Evolutionary conservation across 2,797 vertebrate genomes (phyloP), one percentile per base, ranked within the genome.

Genomic region (Heterohyrax brucei): DNA sequence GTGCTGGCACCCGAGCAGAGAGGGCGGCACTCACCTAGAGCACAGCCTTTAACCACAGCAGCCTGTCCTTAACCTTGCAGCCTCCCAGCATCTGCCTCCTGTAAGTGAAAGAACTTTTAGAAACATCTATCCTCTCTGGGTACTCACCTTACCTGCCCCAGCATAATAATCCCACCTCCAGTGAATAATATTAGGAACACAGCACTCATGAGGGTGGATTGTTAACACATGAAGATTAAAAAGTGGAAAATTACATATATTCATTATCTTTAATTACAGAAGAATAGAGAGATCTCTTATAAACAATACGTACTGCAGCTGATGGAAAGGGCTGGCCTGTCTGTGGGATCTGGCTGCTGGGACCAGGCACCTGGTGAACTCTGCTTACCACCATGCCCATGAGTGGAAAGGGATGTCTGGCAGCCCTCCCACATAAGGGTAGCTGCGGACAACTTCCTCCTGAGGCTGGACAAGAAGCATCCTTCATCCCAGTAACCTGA

Each of bases 281-380:
- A 84, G 77, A 84, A 88, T 89, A 80, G 87, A 94, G 50, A 39
- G 16, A 22, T 76, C 9, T 7, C 46, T 90, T 89, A 83, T 59
- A 88, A 88, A 88, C 2, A 64, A 86, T 86, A 75, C 39, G 59
- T 24, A 21, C 10, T 75, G 5, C 18, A 92, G 59, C 66, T 73
- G 72, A 86, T 28, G n/a, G 59, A 7, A 72, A 66, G 61, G 28
- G 48, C 39, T 83, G 46, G 53, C 56, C 81, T 76, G 10, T 24
- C 66, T 22, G 0, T 8, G n/a, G 44, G 30, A 7, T 44, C 30
- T 68, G 24, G 33, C 30, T 62, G 3, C 48, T 77, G 30, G 61
- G 22, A 84, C 26, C 10, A 61, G 64, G 46, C 50, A 24, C 83
- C 50, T 59, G 44, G 28, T 22, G 78, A 87, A 93, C 24, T 2